Conservation (phyloP, 2,888 invertebrate genomes). For the Lepidochrysops patricia region DNA sequence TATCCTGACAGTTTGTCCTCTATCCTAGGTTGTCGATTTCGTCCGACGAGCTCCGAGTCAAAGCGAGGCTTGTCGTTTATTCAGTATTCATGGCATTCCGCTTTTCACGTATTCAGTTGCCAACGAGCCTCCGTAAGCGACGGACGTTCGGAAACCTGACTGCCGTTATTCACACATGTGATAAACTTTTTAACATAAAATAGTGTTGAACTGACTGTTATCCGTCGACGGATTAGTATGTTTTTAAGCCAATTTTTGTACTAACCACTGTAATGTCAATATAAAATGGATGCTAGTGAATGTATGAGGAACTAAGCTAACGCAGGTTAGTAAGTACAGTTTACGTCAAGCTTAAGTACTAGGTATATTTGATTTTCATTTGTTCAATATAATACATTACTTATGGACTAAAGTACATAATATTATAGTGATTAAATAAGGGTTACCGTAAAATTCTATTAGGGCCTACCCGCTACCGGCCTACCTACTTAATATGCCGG, state of each 20-base stretch:
- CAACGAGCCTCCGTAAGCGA: slow-evolving; percentile 34
- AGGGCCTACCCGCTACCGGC: too few species aligned
- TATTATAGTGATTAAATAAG: background rate
- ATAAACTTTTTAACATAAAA: slow-evolving; percentile 49
- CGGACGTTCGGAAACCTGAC: slow-evolving; percentile 33
- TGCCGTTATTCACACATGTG: slow-evolving; percentile 38
- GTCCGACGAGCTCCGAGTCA: slow-evolving; percentile 29
- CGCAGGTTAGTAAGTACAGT: slow-evolving; percentile 30
- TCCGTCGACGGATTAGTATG: slow-evolving; percentile 20
- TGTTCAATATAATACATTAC: background rate
- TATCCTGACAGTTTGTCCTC: slow-evolving; percentile 23
- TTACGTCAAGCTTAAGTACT: background rate
- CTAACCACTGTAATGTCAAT: slow-evolving; percentile 30
- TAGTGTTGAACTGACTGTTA: slow-evolving; percentile 38
- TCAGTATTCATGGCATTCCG: slow-evolving; percentile 22
- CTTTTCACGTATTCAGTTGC: slow-evolving; percentile 38
- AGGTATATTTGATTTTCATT: background rate
- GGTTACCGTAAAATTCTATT: too few species aligned
- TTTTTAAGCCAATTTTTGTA: slow-evolving; percentile 21
- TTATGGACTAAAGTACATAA: too few species aligned
- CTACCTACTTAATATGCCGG: too few species aligned
- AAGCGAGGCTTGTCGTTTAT: slow-evolving; percentile 19
- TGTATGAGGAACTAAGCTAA: slow-evolving; percentile 35
- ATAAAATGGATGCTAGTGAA: slow-evolving; percentile 41
- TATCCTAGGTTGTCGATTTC: slow-evolving; percentile 22